Conservation (phyloP, 64 coral and sea anemone genomes). For the Astreopora myriophthalma region DNA sequence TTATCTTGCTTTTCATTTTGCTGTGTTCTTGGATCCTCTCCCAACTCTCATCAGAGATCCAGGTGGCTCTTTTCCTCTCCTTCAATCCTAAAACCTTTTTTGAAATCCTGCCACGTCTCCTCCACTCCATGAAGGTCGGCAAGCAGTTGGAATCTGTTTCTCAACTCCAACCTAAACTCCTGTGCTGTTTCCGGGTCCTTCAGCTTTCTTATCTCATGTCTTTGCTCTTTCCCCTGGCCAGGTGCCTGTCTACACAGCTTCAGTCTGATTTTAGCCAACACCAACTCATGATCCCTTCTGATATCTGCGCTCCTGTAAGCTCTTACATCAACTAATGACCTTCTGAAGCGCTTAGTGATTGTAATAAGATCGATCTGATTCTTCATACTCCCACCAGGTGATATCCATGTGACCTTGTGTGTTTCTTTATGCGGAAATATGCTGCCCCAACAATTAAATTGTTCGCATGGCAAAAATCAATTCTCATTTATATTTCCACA, state of each 20-base stretch:
- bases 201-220: too few species aligned
- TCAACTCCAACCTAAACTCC: background rate
- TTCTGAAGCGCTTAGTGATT: background rate
- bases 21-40: conserved; percentile 43
- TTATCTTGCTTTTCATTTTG: conserved; percentile 3
- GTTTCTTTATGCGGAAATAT: background rate
- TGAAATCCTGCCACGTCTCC: background rate
- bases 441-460: background rate
- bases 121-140: background rate
- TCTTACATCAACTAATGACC: background rate
- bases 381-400: background rate
- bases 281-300: background rate
- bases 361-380: background rate
- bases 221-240: background rate
- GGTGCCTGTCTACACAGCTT: background rate
- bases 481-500: background rate
- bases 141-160: background rate
- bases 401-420: background rate
- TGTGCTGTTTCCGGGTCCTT: background rate
- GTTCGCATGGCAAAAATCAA: background rate
- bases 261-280: background rate
- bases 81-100: conserved; percentile 32
- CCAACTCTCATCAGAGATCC: conserved; percentile 48
- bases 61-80: background rate
- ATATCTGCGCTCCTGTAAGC: background rate